Base-by-base conservation (phyloP, 2,888 invertebrate species). In the Lapara coniferarum region DNA sequence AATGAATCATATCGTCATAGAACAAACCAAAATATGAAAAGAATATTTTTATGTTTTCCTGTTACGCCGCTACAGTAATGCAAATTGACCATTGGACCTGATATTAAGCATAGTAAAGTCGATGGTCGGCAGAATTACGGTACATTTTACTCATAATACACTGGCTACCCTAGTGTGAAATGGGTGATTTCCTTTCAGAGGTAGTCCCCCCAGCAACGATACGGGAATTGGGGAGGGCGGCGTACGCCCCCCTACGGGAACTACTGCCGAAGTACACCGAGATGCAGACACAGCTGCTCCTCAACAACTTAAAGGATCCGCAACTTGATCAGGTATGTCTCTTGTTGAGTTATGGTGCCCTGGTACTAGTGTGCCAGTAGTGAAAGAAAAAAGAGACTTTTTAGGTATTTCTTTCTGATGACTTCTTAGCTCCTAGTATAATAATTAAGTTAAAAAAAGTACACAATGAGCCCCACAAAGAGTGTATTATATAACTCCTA, bases 181-280 rank as follows among this genome's bases (percentile, higher is more conserved):
- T 25, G 25, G 25, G 25, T 25, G 2, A 25, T 25, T 25, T 25
- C 25, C 37, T 71, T 68, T 16, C 75, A 90, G 91, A 91, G 70
- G 78, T 71, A 0, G 67, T 92, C 0, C 78, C 74, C 0, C 75
- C 81, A 0, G 72, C 81, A 0, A 85, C 83, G 0, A 66, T 90
- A 1, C 77, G 81, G 0, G 90, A 91, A 10, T 78, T 93, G 13
- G 91, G 89, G 0, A 77, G 87, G 0, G 90, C 90, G 0, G 86
- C 88, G n/a, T 91, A 90, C 78, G 87, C 88, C 4, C 92, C 94
- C 0, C 79, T 94, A 0, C 76, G 90, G 0, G 89, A 89, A 10
- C 73, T 88, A 0, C 75, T 94, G 52, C 88, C 89, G 0, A 82
- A 79, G 7, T 91, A 90, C 78, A 88, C 88, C 0, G 89, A 90